Conservation (phyloP, 2,888 invertebrate genomes). For the Diaprepes abbreviatus region DNA sequence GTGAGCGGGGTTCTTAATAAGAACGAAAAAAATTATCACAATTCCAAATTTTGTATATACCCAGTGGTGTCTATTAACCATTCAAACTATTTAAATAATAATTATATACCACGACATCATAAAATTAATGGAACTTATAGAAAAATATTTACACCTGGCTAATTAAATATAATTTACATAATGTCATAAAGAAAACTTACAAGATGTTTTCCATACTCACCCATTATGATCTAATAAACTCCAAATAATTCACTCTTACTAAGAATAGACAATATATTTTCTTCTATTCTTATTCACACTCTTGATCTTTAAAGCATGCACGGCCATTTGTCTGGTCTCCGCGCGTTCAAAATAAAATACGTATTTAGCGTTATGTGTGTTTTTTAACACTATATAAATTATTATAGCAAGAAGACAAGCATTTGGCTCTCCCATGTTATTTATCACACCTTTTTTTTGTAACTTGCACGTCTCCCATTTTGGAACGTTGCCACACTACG, state of each 20-base stretch:
- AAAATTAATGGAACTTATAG: no score
- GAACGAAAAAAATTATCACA: no score
- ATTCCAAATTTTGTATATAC: no score
- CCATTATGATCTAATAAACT: slow-evolving; percentile 1
- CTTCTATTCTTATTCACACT: slow-evolving; percentile 7
- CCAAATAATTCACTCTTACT: slow-evolving; percentile 1
- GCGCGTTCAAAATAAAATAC: slow-evolving; percentile 27
- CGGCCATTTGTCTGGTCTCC: slow-evolving; percentile 28
- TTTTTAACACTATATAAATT: slow-evolving; percentile 45
- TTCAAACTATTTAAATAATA: no score
- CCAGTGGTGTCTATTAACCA: no score
- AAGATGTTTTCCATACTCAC: no score
- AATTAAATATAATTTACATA: no score
- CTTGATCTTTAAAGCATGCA: background rate
- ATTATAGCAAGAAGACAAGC: slow-evolving; percentile 35
- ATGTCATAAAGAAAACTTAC: no score
- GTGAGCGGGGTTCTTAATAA: no score
- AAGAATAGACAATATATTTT: background rate
- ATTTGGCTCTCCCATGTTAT: slow-evolving; percentile 44
- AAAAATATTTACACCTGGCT: no score
- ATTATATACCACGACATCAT: no score
- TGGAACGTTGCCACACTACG: slow-evolving; percentile 42
- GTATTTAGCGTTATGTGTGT: slow-evolving; percentile 26
- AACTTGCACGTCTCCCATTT: slow-evolving; percentile 34
- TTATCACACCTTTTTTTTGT: slow-evolving; percentile 40